A percentile compares a stretch with the other conserved stretches of the same genome.
phyloP scores from a whole-genome alignment of 2,113 vertebrate genomes.

The Cepphus grylle region DNA sequence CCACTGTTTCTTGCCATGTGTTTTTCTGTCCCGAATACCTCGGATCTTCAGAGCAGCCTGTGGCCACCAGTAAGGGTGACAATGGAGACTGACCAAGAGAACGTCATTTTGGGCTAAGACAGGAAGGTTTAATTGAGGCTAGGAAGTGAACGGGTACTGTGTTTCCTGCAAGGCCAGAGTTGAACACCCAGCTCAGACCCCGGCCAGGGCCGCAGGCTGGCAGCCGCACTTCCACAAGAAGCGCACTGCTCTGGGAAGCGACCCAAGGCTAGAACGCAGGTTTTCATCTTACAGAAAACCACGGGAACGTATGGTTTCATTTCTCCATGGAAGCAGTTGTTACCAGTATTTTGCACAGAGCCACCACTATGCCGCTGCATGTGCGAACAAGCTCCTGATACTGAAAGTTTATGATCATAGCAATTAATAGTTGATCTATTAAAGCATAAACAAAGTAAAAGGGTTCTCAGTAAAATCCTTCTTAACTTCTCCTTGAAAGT shows the following conservation, averaged over 20 bases:
- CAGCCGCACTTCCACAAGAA: not conserved
- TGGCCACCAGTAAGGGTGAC: not conserved
- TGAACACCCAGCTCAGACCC: not conserved
- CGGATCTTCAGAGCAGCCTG: not conserved
- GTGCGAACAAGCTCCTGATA: not conserved
- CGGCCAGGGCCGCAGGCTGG: not conserved
- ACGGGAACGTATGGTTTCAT: not conserved
- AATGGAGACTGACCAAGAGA: not conserved
- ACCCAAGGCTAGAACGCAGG: not conserved
- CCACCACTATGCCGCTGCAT: not conserved
- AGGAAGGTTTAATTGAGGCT: constrained; percentile 27
- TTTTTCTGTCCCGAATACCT: not conserved
- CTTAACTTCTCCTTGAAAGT: not conserved
- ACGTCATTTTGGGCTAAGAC: not conserved
- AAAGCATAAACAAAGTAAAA: not conserved
- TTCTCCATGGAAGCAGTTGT: not conserved
- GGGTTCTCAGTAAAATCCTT: not conserved
- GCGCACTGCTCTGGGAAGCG: not conserved
- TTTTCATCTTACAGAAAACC: not conserved
- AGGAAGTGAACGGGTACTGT: not conserved
- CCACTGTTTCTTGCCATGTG: not conserved
- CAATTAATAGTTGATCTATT: constrained; percentile 24
- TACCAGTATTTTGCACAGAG: not conserved
- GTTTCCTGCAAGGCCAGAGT: constrained; percentile 7
- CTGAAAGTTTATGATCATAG: not conserved